Evolutionary conservation across 1,140 invertebrate genomes (phyloP), one percentile per base, ranked within the genome.

Genomic region (Schmidtea mediterranea): DNA sequence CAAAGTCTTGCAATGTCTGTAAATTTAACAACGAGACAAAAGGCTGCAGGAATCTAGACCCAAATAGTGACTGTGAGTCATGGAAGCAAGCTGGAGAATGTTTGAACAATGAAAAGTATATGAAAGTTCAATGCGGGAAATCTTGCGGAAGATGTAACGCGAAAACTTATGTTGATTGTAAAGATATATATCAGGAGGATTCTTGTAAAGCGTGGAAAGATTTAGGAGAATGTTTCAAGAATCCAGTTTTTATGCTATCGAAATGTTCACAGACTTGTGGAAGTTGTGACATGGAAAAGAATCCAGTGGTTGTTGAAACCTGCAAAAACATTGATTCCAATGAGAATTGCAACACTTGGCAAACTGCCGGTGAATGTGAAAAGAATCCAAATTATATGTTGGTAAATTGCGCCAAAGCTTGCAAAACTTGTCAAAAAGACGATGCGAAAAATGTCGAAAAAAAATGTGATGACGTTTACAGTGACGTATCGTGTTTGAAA

Each of bases 21-120:
- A 36, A 50, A 15, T 49, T n/a, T 2, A 5, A 46, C 21, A 56
- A 54, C 46, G 47, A 40, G 24, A 52, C 53, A 22, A 41, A 41
- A 26, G 40, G 49, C 43, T 79, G 62, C 18, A 80, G 66, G 32
- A 82, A 63, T 19, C 72, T 74, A 1, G 77, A 72, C 1, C 81
- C 13, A 19, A 19, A 38, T 2, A 47, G 26, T 15, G 49, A 57
- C 19, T 58, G 57, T 51, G 46, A 50, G 10, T 39, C 48, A 22
- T 61, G 59, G 59, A 57, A 58, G 3, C 52, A 52, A 10, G 36
- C 49, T 1, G 57, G 57, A 36, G 58, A 61, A 47, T 61, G 59
- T 46, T 39, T 12, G 1, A 54, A 49, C 13, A 61, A 61, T 45
- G 53, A 54, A 13, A 50, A 49, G n/a, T 61, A 53, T 51, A 61